phyloP scores from a whole-genome alignment of 2,797 vertebrate species.

The Mormyrops attenuatus region DNA sequence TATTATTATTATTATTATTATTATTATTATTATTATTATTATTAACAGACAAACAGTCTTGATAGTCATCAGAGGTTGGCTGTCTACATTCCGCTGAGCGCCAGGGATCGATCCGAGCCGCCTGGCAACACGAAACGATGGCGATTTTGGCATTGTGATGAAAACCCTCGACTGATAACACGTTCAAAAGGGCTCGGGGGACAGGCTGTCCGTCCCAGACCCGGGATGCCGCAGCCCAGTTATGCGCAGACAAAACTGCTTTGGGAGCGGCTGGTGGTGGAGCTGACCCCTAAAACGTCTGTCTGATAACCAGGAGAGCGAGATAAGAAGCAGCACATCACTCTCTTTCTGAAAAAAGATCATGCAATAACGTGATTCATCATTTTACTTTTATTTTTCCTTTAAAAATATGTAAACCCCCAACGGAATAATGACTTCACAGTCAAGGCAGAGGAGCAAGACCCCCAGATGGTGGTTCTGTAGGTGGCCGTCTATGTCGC shows the following conservation, averaged over 20 bases:
- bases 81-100: neutral
- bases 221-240: neutral
- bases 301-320: neutral
- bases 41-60: neutral
- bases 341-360: too few species aligned
- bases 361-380: too few species aligned
- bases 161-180: neutral
- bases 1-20: neutral
- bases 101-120: neutral
- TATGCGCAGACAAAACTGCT: neutral
- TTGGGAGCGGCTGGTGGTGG: neutral
- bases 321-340: too few species aligned
- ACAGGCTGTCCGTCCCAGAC: neutral
- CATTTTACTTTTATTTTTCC: too few species aligned
- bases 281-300: neutral
- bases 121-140: neutral
- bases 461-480: too few species aligned
- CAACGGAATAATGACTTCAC: too few species aligned
- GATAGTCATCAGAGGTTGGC: neutral
- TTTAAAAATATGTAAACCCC: too few species aligned
- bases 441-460: too few species aligned
- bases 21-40: neutral
- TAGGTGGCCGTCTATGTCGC: too few species aligned
- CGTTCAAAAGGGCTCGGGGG: neutral
- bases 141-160: neutral